A percentile compares a stretch with the other conserved stretches of the same genome.
Conservation (phyloP, 64 coral and sea anemone genomes). For the Anthopleura sola region DNA sequence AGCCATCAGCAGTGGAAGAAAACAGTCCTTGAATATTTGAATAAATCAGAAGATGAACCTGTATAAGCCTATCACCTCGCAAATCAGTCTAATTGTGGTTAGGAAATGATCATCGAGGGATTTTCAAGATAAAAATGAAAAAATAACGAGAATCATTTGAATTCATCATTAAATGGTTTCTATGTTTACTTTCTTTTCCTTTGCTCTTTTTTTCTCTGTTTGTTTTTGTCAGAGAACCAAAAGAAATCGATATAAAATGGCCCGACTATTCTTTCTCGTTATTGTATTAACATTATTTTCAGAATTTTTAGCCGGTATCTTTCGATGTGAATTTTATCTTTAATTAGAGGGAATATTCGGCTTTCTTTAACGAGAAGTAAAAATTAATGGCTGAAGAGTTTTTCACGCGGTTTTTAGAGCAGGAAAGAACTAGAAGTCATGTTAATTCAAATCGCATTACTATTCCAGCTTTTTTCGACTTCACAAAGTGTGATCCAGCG, state of each 20-base stretch:
- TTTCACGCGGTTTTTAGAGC: too few relatives aligned
- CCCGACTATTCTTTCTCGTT: too few relatives aligned
- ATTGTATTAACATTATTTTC: too few relatives aligned
- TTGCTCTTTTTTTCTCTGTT: not conserved
- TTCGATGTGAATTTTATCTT: too few relatives aligned
- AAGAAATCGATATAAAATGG: too few relatives aligned
- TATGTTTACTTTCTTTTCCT: not conserved
- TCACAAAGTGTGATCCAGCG: not conserved
- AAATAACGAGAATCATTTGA: not conserved
- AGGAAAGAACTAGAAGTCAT: too few relatives aligned
- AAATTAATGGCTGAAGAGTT: too few relatives aligned
- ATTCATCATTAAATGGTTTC: not conserved
- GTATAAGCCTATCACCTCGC: not conserved
- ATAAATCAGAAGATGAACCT: not conserved
- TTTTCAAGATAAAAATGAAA: constrained; percentile 3
- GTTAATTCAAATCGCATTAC: too few relatives aligned
- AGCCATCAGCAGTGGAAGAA: not conserved
- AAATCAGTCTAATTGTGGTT: constrained; percentile 1
- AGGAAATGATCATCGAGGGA: not conserved
- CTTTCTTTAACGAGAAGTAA: too few relatives aligned
- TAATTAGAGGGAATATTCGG: too few relatives aligned
- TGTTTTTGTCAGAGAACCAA: not conserved
- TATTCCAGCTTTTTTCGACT: not conserved
- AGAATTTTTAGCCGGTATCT: too few relatives aligned
- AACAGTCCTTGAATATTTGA: not conserved